phyloP scores from a whole-genome alignment of 1,140 invertebrate species.

The Ceratosolen solmsi region DNA sequence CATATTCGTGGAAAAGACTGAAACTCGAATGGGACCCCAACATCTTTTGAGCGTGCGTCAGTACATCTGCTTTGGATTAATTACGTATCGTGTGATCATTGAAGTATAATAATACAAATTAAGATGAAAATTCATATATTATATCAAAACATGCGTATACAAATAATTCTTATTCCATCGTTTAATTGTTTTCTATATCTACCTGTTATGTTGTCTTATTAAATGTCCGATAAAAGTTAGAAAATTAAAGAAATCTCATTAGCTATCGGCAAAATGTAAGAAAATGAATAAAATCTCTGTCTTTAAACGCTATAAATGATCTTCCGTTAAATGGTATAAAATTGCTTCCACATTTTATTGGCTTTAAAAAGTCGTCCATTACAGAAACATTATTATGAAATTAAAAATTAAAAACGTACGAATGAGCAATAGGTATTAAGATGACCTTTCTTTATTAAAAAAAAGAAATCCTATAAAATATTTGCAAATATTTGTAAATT shows the following conservation, averaged over 20 bases:
- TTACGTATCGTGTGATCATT: slow-evolving; percentile 60
- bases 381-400: background rate
- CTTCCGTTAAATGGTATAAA: no score
- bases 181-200: slow-evolving; percentile 67
- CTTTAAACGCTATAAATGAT: background rate
- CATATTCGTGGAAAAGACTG: slow-evolving; percentile 55
- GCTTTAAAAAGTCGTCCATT: no score
- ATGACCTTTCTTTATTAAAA: no score
- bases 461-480: background rate
- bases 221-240: slow-evolving; percentile 66
- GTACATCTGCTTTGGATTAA: slow-evolving; percentile 57
- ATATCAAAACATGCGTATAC: slow-evolving; percentile 56
- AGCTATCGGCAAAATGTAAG: slow-evolving; percentile 54
- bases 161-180: slow-evolving; percentile 63
- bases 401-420: background rate
- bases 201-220: slow-evolving; percentile 65
- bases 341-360: no score
- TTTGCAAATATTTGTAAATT: background rate
- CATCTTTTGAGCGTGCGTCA: slow-evolving; percentile 60
- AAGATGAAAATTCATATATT: slow-evolving; percentile 46
- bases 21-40: slow-evolving; percentile 51
- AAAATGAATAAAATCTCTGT: slow-evolving; percentile 55
- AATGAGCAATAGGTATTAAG: no score
- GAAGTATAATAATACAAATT: slow-evolving; percentile 54
- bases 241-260: slow-evolving; percentile 54